These are phyloP conservation scores for Phenganax subtilis DNA, from an alignment of 92 coral and sea anemone genomes.

Conservation along the genomic window DNA sequence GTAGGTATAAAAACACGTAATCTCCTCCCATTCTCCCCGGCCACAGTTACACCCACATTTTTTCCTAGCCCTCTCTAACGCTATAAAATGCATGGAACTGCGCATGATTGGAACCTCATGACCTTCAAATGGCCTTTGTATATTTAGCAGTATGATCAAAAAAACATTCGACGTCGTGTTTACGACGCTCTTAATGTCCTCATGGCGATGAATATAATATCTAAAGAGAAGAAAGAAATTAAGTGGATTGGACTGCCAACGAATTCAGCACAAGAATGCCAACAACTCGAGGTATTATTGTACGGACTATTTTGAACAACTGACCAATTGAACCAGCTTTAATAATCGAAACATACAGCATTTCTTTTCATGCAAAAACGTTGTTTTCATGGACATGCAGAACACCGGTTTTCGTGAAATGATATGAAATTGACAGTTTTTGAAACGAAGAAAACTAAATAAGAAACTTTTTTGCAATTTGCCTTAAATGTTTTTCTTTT, in stretches of 20 bases:
- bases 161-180: conserved; percentile 92
- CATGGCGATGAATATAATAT: conserved; percentile 99
- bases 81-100: too few relatives aligned
- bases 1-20: too few relatives aligned
- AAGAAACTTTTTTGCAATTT: too few relatives aligned
- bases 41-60: background rate
- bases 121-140: background rate
- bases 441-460: too few relatives aligned
- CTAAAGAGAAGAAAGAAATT: conserved; percentile 96
- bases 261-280: conserved; percentile 98
- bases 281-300: conserved; percentile 78
- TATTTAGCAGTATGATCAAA: conserved; percentile 91
- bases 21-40: too few relatives aligned
- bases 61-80: background rate
- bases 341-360: too few relatives aligned
- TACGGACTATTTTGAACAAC: too few relatives aligned
- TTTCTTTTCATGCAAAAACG: too few relatives aligned
- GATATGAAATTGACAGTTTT: too few relatives aligned
- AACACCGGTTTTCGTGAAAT: too few relatives aligned
- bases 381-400: too few relatives aligned
- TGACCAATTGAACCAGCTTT: background rate
- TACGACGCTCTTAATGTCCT: conserved; percentile 97
- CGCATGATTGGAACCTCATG: background rate
- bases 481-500: too few relatives aligned
- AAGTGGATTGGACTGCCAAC: conserved; percentile 98